Base-by-base conservation (phyloP, 2,797 vertebrate species). In the Pangasius larnaudii region DNA sequence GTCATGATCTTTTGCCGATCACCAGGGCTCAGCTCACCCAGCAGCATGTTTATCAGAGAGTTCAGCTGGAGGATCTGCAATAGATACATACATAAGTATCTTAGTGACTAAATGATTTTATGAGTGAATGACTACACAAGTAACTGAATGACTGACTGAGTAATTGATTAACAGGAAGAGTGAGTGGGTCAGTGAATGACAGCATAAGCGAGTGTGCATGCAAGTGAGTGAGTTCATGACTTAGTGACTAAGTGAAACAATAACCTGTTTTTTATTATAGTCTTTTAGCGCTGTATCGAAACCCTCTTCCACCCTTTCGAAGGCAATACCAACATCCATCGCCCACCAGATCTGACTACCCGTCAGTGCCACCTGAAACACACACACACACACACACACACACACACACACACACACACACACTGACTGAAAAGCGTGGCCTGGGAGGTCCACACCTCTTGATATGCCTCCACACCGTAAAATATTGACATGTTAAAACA, bases 1-100 rank as follows among this genome's bases (percentile, higher is more conserved):
- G 97, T 97, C 98, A 97, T 96, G 92, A 98, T 97, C 95, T 97
- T 98, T 95, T 98, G 98, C 94, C 96, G 95, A 95, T 96, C 96
- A 14, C 96, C 96, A n/a, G 92, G 94, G 2, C 92, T 95, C 93
- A 98, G 95, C 92, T 97, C 97, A 36, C 97, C 97, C 53, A 98
- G 96, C 93, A 98, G 95, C 97, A 97, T 97, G 97, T 98, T 97
- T 96, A 97, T 98, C 93, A 97, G 96, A 71, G 95, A 97, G 94
- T 98, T 99, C 94, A 98, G 95, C 94, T 97, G 97, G 94, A 95
- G 96, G 94, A 98, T 96, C 98, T 99, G 93, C 91, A 65, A 39
- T 95, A 92, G 94, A 95, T 96, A 91, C 95, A 58, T 0, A n/a
- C 27, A n/a, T 14, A 30, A n/a, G 42, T 19, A 56, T 2, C 42